Base-by-base conservation (phyloP, 2,113 vertebrate species). In the Caranx ignobilis region DNA sequence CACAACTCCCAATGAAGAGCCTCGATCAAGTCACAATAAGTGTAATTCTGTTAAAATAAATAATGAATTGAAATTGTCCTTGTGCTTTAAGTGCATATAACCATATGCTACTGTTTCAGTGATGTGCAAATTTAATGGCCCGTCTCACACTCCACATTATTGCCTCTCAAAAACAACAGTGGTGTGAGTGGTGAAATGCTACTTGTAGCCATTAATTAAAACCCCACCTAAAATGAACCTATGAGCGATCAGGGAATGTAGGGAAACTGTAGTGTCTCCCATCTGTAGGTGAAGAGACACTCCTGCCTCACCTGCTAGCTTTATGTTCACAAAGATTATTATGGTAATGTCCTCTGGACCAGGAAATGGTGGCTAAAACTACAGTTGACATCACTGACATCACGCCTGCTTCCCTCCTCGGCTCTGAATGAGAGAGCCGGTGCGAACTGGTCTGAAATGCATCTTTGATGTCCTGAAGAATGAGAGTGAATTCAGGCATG, bases 381-480 rank as follows among this genome's bases (percentile, higher is more conserved):
- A 35, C n/a, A 48, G 21, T 26, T 26, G 26, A 26, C 26, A 26
- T 37, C 50, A 3, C 37, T n/a, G 6, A 34, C 37, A 45, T 18
- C 19, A n/a, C 4, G 9, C 21, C 21, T 19, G 1, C 15, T 12
- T 54, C n/a, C 50, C 10, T 18, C 8, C 3, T 26, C 11, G 50
- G 37, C 61, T 9, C 45, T 39, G 45, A 31, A n/a, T 12, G 2
- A 3, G 19, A 31, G 47, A 19, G 39, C 41, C 15, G 1, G 1
- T 8, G 8, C 8, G 45, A 19, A 12, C 31, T 4, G n/a, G 11
- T 11, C 54, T 62, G 39, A 43, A 62, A 74, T 48, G 37, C 47
- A 39, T 35, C 43, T 81, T 50, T 71, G 69, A 56, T 70, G 68
- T 75, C 48, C 2, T 2, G 16, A 32, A 41, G 59, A 76, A 60